A percentile compares a stretch with the other conserved stretches of the same genome.
These are phyloP conservation scores for Phytoseiulus persimilis DNA, from an alignment of 2,888 invertebrate species.

Conservation along the genomic window DNA sequence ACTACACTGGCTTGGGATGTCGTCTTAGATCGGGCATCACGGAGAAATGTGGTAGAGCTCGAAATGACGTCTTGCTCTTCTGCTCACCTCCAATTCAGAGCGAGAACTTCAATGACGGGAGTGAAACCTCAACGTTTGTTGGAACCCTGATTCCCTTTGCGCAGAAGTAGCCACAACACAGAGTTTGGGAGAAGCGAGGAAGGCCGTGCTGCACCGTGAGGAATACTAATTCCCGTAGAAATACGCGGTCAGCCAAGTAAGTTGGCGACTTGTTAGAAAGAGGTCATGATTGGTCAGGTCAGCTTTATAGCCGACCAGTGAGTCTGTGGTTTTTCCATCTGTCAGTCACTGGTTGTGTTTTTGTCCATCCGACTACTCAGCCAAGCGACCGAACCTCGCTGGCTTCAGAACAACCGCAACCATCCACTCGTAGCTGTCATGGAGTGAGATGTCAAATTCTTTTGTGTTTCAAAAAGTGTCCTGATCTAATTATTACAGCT, in stretches of 20 bases:
- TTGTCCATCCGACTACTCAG: neutral
- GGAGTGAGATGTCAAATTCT: neutral
- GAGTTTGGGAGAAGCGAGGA: neutral
- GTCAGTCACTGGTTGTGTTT: neutral
- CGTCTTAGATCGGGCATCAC: too few relatives aligned
- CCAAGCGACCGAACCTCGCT: neutral
- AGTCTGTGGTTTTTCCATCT: neutral
- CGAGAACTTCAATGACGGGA: too few relatives aligned
- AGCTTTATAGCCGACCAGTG: neutral
- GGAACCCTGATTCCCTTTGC: neutral
- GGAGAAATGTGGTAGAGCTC: too few relatives aligned
- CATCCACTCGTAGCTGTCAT: neutral
- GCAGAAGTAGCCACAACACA: neutral
- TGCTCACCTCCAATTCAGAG: too few relatives aligned
- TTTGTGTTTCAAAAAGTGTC: neutral
- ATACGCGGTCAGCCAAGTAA: neutral
- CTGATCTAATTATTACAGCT: neutral
- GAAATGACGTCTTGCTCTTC: too few relatives aligned
- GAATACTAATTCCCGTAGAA: neutral
- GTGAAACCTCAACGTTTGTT: neutral
- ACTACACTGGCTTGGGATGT: too few relatives aligned
- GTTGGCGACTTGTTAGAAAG: neutral
- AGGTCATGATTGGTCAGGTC: neutral
- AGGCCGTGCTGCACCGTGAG: neutral
- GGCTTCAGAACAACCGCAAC: neutral